These are phyloP conservation scores for Epicampocera succincta DNA, from an alignment of 2,888 invertebrate species.

Conservation along the genomic window DNA sequence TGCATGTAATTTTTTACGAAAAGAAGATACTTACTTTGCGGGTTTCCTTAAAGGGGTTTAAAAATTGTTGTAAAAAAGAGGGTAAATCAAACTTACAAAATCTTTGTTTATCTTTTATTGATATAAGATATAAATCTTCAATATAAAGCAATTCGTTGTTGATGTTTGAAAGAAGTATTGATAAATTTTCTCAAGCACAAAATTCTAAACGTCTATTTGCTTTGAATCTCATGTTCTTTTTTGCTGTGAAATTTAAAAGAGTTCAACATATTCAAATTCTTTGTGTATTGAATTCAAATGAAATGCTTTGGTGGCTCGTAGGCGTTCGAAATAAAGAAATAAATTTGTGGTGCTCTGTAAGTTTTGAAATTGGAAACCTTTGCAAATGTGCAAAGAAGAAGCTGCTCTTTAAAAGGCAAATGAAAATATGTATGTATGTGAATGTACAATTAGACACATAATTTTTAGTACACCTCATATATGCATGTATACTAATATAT, in stretches of 20 bases:
- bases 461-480: no score
- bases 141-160: slow-evolving; percentile 22
- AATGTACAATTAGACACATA: no score
- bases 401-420: no score
- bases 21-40: slow-evolving; percentile 28
- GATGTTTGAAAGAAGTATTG: slow-evolving; percentile 18
- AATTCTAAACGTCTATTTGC: background rate
- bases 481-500: no score
- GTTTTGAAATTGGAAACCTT: background rate
- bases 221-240: background rate
- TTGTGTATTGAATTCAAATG: slow-evolving; percentile 3
- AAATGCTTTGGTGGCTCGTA: slow-evolving; percentile 31
- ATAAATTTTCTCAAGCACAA: background rate
- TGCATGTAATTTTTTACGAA: slow-evolving; percentile 41
- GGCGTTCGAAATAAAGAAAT: slow-evolving; percentile 32
- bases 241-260: slow-evolving; percentile 10
- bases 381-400: no score
- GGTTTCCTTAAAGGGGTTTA: slow-evolving; percentile 9
- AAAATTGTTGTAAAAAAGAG: slow-evolving; percentile 38
- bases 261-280: background rate
- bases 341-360: slow-evolving; percentile 29
- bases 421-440: no score
- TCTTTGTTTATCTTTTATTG: slow-evolving; percentile 43
- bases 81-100: slow-evolving; percentile 44
- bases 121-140: slow-evolving; percentile 55